Conservation (phyloP, 2,113 vertebrate genomes). For the Microcebus ravelobensis region DNA sequence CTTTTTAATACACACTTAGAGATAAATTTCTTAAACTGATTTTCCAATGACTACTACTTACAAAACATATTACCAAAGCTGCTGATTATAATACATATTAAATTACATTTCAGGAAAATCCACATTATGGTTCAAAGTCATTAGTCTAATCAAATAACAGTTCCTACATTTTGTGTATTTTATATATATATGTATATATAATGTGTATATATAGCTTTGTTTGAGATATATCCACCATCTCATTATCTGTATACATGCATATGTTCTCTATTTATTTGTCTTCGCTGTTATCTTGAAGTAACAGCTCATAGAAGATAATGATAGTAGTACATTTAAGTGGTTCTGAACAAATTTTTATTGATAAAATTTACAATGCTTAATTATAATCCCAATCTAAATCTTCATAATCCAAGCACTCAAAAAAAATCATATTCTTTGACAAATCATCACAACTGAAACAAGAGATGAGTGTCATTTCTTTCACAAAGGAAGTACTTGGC, state of each 20-base stretch:
- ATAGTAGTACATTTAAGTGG: background rate
- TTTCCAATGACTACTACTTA: slow-evolving; percentile 26
- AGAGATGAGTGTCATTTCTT: slow-evolving; percentile 58
- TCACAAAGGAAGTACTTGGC: slow-evolving; percentile 67
- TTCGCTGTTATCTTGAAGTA: background rate
- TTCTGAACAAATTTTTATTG: slow-evolving; percentile 16
- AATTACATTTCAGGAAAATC: background rate
- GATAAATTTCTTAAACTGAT: background rate
- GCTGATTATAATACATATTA: background rate
- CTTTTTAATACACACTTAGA: background rate
- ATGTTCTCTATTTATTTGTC: background rate
- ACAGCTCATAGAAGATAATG: background rate
- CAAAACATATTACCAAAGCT: background rate
- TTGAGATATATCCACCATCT: background rate
- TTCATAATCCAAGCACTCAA: background rate
- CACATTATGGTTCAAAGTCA: background rate
- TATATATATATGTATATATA: no score
- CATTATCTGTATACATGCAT: background rate
- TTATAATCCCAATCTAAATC: slow-evolving; percentile 1
- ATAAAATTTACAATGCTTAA: background rate
- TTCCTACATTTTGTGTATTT: background rate
- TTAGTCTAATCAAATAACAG: background rate
- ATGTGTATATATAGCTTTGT: background rate
- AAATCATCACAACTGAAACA: background rate
- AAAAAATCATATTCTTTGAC: background rate